These are phyloP conservation scores for Pantherophis vulpinus DNA, from an alignment of 2,797 vertebrate species.

Conservation along the genomic window DNA sequence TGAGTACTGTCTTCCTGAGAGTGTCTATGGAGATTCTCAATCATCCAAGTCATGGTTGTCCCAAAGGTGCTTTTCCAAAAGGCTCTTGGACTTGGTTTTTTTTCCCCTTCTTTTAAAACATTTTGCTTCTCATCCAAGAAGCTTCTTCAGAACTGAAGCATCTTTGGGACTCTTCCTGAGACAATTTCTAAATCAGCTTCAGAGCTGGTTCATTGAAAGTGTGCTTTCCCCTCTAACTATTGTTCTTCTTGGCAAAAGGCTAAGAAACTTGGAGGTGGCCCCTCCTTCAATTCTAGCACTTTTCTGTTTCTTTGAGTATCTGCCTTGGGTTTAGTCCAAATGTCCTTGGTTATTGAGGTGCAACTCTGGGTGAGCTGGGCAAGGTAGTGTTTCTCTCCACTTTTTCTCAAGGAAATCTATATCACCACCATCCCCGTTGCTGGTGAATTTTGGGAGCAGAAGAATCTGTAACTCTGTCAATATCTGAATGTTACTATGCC, in stretches of 20 bases:
- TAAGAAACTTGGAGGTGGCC: not conserved
- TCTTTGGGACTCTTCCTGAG: not conserved
- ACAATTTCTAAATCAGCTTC: not conserved
- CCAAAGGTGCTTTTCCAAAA: not conserved
- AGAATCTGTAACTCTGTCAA: not conserved
- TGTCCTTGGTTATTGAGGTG: too few relatives aligned
- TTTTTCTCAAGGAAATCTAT: not conserved
- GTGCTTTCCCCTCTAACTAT: not conserved
- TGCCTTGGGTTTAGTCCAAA: not conserved
- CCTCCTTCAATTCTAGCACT: not conserved
- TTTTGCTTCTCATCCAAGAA: not conserved
- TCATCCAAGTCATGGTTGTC: not conserved
- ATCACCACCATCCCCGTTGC: not conserved
- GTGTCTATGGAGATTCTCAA: not conserved
- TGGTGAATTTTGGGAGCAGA: not conserved
- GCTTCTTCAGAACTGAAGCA: not conserved
- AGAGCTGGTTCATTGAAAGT: not conserved
- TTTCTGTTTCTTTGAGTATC: not conserved
- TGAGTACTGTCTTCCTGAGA: slow-evolving; percentile 64
- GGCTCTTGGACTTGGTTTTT: not conserved
- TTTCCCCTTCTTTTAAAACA: not conserved
- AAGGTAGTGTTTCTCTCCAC: not conserved
- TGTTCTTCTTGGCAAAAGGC: not conserved
- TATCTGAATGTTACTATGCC: slow-evolving; percentile 24
- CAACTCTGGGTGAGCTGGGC: too few relatives aligned